Evolutionary conservation across 2,797 vertebrate genomes (phyloP).

Genomic region (Betta splendens): DNA sequence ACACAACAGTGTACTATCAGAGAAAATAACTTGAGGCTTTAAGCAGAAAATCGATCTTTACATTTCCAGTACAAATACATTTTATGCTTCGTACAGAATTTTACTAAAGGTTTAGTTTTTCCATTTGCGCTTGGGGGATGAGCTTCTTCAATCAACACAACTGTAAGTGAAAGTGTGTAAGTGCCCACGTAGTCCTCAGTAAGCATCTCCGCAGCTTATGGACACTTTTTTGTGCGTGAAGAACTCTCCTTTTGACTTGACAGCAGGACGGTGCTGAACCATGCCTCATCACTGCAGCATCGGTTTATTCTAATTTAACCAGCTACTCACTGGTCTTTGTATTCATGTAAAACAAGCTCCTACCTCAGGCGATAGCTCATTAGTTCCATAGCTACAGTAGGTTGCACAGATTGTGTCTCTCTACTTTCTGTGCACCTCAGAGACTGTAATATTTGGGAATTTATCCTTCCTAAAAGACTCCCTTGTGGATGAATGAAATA

Average conservation of each 20-base stretch:
- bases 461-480: slow-evolving; percentile 48
- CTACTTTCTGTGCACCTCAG: slow-evolving; percentile 9
- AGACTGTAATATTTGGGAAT: slow-evolving; percentile 36
- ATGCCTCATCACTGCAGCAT: slow-evolving; percentile 2
- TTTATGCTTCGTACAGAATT: neutral
- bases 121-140: neutral
- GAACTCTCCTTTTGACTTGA: slow-evolving; percentile 12
- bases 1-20: neutral
- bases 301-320: slow-evolving; percentile 7
- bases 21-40: neutral
- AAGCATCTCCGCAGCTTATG: neutral
- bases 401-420: slow-evolving; percentile 17
- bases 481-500: slow-evolving; percentile 51
- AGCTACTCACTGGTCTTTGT: neutral
- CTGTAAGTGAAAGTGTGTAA: too few species aligned
- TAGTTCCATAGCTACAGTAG: neutral
- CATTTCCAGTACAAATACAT: neutral
- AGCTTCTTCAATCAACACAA: too few species aligned
- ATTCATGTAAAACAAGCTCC: slow-evolving; percentile 7
- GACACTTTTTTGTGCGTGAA: neutral
- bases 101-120: neutral
- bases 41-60: neutral
- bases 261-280: neutral
- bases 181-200: too few species aligned
- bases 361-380: slow-evolving; percentile 2